Evolutionary conservation across 2,113 vertebrate species (phyloP).

Genomic region (Danionella cerebrum): DNA sequence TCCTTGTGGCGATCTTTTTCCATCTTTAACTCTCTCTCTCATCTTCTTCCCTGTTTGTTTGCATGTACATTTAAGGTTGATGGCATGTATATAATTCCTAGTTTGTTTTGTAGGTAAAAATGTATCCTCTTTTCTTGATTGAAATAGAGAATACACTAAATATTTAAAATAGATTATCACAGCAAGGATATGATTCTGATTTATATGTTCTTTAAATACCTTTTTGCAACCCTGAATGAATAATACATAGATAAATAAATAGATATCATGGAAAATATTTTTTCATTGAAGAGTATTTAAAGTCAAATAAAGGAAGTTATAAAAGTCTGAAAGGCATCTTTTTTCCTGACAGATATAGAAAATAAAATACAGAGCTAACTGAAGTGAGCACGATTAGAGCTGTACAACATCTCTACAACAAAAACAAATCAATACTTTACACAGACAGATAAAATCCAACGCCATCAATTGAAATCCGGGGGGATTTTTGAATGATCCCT

Average conservation of each 20-base stretch:
- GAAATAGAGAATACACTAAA: no score
- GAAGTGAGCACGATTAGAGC: conserved; percentile 35
- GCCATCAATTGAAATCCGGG: conserved; percentile 54
- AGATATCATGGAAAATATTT: neutral
- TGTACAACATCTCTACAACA: conserved; percentile 46
- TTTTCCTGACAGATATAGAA: conserved; percentile 32
- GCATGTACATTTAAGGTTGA: no score
- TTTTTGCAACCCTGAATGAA: no score
- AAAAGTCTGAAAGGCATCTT: conserved; percentile 36
- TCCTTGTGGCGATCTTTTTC: no score
- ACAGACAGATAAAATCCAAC: conserved; percentile 62
- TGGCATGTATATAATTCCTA: no score
- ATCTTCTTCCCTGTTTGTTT: no score
- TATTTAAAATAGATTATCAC: no score
- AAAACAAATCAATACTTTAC: conserved; percentile 65
- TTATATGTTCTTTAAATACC: no score
- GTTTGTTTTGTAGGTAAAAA: no score
- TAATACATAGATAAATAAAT: neutral
- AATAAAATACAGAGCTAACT: conserved; percentile 44
- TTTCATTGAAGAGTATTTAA: neutral
- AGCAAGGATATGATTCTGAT: no score
- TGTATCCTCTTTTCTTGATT: no score
- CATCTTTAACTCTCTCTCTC: no score
- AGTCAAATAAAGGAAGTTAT: conserved; percentile 45
- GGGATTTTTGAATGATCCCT: conserved; percentile 46